phyloP scores from a whole-genome alignment of 2,888 invertebrate genomes.

The Chymomyza amoena region DNA sequence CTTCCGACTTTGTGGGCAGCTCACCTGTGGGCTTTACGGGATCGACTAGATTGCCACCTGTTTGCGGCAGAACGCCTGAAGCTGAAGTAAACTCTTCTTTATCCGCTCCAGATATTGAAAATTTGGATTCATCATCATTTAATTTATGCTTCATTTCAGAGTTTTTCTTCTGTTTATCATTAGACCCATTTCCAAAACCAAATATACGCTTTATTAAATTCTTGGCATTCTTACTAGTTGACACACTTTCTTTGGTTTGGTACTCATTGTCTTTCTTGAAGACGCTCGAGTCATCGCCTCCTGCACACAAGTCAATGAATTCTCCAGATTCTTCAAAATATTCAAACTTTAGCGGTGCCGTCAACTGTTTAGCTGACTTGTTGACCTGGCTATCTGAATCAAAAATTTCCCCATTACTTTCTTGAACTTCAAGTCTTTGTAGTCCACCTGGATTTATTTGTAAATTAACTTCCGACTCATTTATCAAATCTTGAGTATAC shows the following conservation, averaged over 20 bases:
- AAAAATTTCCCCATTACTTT: too few species aligned
- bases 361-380: too few species aligned
- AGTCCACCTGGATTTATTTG: neutral
- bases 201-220: too few species aligned
- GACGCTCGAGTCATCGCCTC: neutral
- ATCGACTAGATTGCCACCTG: neutral
- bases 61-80: neutral
- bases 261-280: conserved; percentile 19
- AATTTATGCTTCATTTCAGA: too few species aligned
- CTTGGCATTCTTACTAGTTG: too few species aligned
- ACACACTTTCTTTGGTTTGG: too few species aligned
- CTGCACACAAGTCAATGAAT: neutral
- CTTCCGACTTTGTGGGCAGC: neutral
- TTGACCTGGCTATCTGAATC: too few species aligned
- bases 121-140: neutral
- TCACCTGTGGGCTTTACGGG: neutral
- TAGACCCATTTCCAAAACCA: too few species aligned
- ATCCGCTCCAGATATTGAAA: neutral
- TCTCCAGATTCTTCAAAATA: conserved; percentile 45
- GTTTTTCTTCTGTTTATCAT: neutral
- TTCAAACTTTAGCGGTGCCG: conserved; percentile 20
- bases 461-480: neutral
- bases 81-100: neutral
- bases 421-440: too few species aligned
- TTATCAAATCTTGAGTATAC: neutral